Base-by-base conservation (phyloP, 2,888 invertebrate species). In the Abscondita cerata region DNA sequence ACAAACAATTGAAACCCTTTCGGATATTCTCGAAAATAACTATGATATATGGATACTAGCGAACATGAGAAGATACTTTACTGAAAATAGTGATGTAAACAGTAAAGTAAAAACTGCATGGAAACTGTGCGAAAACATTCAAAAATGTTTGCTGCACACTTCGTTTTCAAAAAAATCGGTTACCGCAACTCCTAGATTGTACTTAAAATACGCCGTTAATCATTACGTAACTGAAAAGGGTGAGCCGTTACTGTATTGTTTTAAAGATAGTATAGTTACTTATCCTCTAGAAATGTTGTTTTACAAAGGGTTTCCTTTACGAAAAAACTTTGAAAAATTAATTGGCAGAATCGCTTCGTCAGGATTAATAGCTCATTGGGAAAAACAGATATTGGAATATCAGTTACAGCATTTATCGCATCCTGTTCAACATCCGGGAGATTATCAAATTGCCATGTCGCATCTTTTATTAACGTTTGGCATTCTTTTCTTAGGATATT, bases 201-300 rank as follows among this genome's bases (percentile, higher is more conserved):
- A 73, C 52, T 67, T 75, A 34, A 66, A 75, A 51, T 76, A 75
- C 62, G 53, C 72, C 11, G 66, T 70, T 11, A 68, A 68, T 31
- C 70, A 68, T 36, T 73, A 73, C 34, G 62, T 72, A n/a, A 67
- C 72, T 36, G 25, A 61, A 15, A 68, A 69, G 18, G 70, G 70
- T 13, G 64, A 56, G 3, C 69, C 71, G 0, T 52, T 71, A 19
- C 64, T 75, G 15, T 70, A 72, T 50, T 72, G 72, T 48, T 69
- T 77, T 41, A 66, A 71, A 25, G 62, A 72, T 1, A 71, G 73
- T 15, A 71, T 78, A 1, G 73, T 75, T 2, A 73, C 71, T 11
- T 76, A 73, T 67, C 76, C 77, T 0, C 62, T 78, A 3, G 76
- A 75, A 67, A 75, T 80, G 67, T 58, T 76, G n/a, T 71, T 76